Percentiles rank a stretch among this genome's conserved stretches.
phyloP scores from a whole-genome alignment of 2,797 vertebrate genomes.

The Poeciliopsis gracilis region DNA sequence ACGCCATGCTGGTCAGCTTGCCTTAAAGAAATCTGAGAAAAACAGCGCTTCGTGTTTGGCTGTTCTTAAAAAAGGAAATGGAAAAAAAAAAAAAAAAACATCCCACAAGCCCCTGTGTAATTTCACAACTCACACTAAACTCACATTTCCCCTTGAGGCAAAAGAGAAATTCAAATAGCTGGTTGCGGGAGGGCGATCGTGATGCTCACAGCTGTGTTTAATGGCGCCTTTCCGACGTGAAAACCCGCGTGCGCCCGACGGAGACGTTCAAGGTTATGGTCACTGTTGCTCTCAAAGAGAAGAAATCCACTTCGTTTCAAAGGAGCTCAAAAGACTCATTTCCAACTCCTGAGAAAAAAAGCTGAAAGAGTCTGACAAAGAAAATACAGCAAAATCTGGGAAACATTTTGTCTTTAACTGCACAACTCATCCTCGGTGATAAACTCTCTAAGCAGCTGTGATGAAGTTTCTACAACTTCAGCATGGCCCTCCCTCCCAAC shows the following conservation, averaged over 20 bases:
- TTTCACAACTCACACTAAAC: conserved; percentile 42
- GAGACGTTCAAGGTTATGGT: conserved; percentile 40
- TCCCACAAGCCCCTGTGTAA: conserved; percentile 20
- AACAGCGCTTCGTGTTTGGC: conserved; percentile 15
- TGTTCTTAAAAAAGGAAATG: conserved; percentile 25
- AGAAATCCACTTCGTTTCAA: conserved; percentile 56
- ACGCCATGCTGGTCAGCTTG: conserved; percentile 26
- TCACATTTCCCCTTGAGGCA: conserved; percentile 24
- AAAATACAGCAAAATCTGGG: background rate
- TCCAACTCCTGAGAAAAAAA: conserved; percentile 19
- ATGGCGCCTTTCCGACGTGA: conserved; percentile 26
- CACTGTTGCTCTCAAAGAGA: conserved; percentile 37
- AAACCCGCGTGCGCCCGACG: conserved; percentile 8
- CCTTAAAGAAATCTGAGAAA: conserved; percentile 34
- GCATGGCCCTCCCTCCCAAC: no score
- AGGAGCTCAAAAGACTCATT: conserved; percentile 26
- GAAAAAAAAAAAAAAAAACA: conserved; percentile 16
- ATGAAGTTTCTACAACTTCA: no score
- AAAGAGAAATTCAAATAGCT: conserved; percentile 27
- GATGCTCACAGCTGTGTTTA: conserved; percentile 31
- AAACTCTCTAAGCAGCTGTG: background rate
- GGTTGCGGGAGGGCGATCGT: conserved; percentile 26
- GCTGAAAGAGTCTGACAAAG: conserved; percentile 18
- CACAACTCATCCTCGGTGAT: background rate
- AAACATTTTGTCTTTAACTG: background rate